Conservation (phyloP, 2,888 invertebrate genomes). For the Epistrophe grossulariae region DNA sequence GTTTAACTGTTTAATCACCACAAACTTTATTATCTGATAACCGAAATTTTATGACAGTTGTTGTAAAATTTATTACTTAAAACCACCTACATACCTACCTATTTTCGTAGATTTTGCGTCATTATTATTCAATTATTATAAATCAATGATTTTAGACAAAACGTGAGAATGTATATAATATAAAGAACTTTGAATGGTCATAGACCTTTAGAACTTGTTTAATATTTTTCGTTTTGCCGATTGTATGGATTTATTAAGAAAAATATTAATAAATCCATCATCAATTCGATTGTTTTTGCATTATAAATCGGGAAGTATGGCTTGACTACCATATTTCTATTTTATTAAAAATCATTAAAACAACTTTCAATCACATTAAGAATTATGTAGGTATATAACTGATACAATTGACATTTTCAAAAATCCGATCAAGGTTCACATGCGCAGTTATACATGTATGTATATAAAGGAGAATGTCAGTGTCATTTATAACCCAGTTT, state of each 20-base stretch:
- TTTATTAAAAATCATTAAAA: background rate
- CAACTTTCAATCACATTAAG: constrained; percentile 24
- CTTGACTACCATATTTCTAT: background rate
- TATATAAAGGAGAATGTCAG: constrained; percentile 50
- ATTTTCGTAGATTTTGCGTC: background rate
- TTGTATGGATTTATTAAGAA: background rate
- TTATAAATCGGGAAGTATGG: background rate
- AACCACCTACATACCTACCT: background rate
- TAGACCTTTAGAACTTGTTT: background rate
- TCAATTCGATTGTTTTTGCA: background rate
- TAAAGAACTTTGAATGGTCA: background rate
- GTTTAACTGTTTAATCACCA: background rate
- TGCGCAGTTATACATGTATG: constrained; percentile 14
- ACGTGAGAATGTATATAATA: background rate
- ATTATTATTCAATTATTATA: background rate
- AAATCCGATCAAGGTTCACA: constrained; percentile 31
- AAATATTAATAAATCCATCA: background rate
- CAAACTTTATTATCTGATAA: constrained; percentile 3
- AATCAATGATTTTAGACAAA: constrained; percentile 7
- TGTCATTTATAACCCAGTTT: constrained; percentile 60
- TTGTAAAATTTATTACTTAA: constrained; percentile 6
- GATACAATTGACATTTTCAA: constrained; percentile 1
- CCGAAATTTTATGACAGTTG: constrained; percentile 5
- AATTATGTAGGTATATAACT: background rate
- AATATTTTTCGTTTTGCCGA: background rate